A percentile compares a stretch with the other conserved stretches of the same genome.
Evolutionary conservation across 2,113 vertebrate species (phyloP).

Genomic region (Tragulus kanchil): DNA sequence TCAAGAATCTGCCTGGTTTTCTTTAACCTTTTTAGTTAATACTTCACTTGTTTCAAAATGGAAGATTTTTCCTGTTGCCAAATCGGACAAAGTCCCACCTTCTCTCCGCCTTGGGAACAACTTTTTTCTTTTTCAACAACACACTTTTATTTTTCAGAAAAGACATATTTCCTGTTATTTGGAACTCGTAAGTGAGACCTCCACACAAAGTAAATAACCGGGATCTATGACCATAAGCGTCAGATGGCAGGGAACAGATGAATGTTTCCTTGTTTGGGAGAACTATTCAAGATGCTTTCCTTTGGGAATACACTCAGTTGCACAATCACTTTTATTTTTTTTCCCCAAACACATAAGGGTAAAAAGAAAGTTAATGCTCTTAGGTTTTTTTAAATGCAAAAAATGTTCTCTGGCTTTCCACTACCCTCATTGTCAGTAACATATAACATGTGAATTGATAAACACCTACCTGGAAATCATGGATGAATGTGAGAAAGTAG

Average conservation of each 20-base stretch:
- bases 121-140: background rate
- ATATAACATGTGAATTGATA: background rate
- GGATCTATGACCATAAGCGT: background rate
- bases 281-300: background rate
- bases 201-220: constrained; percentile 1
- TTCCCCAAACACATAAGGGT: background rate
- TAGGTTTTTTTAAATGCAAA: constrained; percentile 1
- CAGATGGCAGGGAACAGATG: background rate
- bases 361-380: background rate
- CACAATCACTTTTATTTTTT: background rate
- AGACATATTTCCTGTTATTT: constrained; percentile 2
- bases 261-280: background rate
- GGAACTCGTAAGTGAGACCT: background rate
- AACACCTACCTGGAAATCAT: constrained; percentile 95
- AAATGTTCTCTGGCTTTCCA: background rate
- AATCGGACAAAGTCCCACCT: background rate
- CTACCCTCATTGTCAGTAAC: background rate
- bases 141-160: background rate
- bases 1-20: constrained; percentile 12
- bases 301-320: background rate
- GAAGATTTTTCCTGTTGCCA: background rate
- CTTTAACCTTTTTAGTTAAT: background rate
- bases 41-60: constrained; percentile 32
- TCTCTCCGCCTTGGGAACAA: background rate
- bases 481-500: constrained; percentile 96